phyloP scores from a whole-genome alignment of 2,797 vertebrate genomes.

The Silurus aristotelis region DNA sequence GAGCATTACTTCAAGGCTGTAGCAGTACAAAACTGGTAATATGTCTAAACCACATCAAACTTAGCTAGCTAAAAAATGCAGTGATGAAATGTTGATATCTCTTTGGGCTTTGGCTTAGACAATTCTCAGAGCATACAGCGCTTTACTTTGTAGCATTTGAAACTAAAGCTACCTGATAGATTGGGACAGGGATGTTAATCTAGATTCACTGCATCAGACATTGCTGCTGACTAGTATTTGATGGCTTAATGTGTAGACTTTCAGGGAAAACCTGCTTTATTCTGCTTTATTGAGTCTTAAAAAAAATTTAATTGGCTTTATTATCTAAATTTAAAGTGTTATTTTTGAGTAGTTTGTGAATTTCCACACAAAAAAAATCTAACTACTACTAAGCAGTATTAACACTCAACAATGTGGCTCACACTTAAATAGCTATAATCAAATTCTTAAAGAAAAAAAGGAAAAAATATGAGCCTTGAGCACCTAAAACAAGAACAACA shows the following conservation, averaged over 20 bases:
- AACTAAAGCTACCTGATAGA: neutral
- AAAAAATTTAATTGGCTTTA: neutral
- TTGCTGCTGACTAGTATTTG: neutral
- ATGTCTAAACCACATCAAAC: too few relatives aligned
- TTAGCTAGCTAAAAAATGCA: neutral
- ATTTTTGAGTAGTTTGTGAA: neutral
- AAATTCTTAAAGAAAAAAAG: slow-evolving; percentile 27
- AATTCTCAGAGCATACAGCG: neutral
- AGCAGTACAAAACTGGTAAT: neutral
- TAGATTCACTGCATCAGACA: neutral
- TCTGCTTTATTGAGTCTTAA: neutral
- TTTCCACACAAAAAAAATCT: neutral
- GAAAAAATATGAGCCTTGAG: neutral
- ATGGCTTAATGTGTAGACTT: neutral
- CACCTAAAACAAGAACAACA: slow-evolving; percentile 49
- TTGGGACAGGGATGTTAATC: neutral
- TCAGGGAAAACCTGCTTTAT: neutral
- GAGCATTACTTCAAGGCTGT: neutral
- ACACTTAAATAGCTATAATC: slow-evolving; percentile 35
- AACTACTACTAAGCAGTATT: slow-evolving; percentile 26
- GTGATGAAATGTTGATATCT: neutral
- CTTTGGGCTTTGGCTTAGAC: neutral
- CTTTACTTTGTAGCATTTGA: neutral
- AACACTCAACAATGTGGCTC: slow-evolving; percentile 15
- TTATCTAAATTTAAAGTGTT: neutral